phyloP scores from a whole-genome alignment of 1,140 invertebrate genomes.

The Macrobrachium rosenbergii region DNA sequence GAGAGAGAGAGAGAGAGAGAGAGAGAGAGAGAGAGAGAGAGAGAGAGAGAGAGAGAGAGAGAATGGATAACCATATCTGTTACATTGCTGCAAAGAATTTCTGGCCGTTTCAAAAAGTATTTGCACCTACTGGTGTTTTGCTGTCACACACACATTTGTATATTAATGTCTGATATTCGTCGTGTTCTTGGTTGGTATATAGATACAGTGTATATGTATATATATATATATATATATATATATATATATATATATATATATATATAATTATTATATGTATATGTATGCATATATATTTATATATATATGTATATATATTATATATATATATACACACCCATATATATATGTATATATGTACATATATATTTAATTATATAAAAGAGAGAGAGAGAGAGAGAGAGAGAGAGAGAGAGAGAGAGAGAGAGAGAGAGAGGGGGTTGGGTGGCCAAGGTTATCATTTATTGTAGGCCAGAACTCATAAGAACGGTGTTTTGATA shows the following conservation, averaged over 20 bases:
- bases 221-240: neutral
- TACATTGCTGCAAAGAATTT: no score
- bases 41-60: no score
- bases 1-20: no score
- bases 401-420: constrained; percentile 21
- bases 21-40: no score
- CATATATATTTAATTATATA: constrained; percentile 30
- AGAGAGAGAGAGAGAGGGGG: neutral
- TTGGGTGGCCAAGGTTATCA: neutral
- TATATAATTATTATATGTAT: constrained; percentile 18
- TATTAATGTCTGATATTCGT: neutral
- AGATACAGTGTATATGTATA: neutral
- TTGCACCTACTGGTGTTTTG: no score
- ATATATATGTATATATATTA: constrained; percentile 27
- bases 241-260: constrained; percentile 26
- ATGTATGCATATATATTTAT: constrained; percentile 17
- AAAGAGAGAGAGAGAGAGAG: constrained; percentile 28
- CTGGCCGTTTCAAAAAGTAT: no score
- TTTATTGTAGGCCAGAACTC: neutral
- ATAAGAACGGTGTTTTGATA: no score
- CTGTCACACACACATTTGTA: no score
- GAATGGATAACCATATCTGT: no score
- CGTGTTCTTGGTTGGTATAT: neutral
- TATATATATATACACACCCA: constrained; percentile 9
- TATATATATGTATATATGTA: constrained; percentile 6